Base-by-base conservation (phyloP, 2,888 invertebrate genomes). In the Leptothorax acervorum region DNA sequence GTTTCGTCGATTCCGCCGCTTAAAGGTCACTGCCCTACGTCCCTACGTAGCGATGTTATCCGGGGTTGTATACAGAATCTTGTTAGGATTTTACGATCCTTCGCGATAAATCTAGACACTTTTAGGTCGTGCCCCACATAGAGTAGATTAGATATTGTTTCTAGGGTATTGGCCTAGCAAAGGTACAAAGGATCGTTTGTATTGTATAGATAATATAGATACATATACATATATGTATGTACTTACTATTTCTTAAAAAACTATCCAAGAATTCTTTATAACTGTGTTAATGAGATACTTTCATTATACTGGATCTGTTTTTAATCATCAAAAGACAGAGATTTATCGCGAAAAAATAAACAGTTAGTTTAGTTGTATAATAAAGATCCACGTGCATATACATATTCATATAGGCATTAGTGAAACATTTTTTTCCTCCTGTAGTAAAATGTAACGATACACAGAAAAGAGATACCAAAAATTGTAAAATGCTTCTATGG, bases 1-100 rank as follows among this genome's bases (percentile, higher is more conserved):
- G 8, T 82, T 66, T 66, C 2, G n/a, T 31, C 57, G 45, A 70
- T 42, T 45, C 18, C 18, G 11, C 5, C 57, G 42, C 75, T 84
- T 85, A 85, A 82, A 78, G 42, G 28, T 39, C 45, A 79, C 85
- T 88, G 87, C 88, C 89, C 87, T 83, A 87, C 86, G 86, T 87
- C 88, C 89, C 87, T 83, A 87, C 86, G 86, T 87, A 87, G 75
- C 71, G 76, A 76, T 86, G 88, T 88, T 91, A 91, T 90, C 90
- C 85, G 70, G 18, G 3, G 57, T 55, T 76, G 84, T 60, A 71
- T 84, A 88, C 86, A 78, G 84, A 68, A 85, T 75, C 70, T 79
- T 23, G 55, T 60, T 31, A 74, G 68, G 76, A 83, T 85, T 85
- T 70, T 42, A 76, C 65, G 82, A 82, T 85, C 83, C 68, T 84